phyloP scores from a whole-genome alignment of 2,888 invertebrate genomes.

The Encarsia formosa region DNA sequence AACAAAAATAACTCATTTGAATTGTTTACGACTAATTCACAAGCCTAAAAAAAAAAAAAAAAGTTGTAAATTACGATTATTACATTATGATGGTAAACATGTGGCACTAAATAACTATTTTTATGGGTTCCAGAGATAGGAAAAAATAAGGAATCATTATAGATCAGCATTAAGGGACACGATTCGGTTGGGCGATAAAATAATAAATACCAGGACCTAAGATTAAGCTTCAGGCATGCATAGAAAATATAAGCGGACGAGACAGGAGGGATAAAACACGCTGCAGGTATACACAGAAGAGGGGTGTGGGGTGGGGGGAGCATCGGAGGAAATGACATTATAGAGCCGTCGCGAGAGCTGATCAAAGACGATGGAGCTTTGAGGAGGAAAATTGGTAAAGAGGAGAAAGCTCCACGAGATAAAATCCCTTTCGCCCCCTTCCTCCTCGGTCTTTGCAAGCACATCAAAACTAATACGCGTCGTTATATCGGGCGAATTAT shows the following conservation, averaged over 20 bases:
- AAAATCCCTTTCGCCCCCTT: slow-evolving; percentile 29
- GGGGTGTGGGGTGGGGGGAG: slow-evolving; percentile 12
- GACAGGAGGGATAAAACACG: slow-evolving; percentile 4
- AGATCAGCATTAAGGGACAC: too few species aligned
- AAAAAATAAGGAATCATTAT: too few species aligned
- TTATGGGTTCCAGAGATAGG: too few species aligned
- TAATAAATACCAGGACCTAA: too few species aligned
- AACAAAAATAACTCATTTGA: too few species aligned
- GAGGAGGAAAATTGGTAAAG: slow-evolving; percentile 50
- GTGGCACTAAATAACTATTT: too few species aligned
- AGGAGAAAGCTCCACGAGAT: slow-evolving; percentile 40
- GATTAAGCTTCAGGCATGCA: too few species aligned
- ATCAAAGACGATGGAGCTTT: slow-evolving; percentile 50
- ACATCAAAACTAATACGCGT: neutral
- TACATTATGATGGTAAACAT: too few species aligned
- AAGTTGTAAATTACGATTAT: too few species aligned
- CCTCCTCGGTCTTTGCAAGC: neutral
- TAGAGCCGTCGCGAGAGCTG: slow-evolving; percentile 46
- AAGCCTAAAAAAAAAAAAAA: too few species aligned
- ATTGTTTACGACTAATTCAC: too few species aligned
- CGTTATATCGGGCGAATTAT: neutral
- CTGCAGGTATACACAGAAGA: slow-evolving; percentile 8
- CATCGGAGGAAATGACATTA: slow-evolving; percentile 37
- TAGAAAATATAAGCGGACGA: slow-evolving; percentile 24
- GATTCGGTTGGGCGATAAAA: too few species aligned